Evolutionary conservation across 1,140 invertebrate genomes (phyloP), one percentile per base, ranked within the genome.

Genomic region (Penaeus indicus): DNA sequence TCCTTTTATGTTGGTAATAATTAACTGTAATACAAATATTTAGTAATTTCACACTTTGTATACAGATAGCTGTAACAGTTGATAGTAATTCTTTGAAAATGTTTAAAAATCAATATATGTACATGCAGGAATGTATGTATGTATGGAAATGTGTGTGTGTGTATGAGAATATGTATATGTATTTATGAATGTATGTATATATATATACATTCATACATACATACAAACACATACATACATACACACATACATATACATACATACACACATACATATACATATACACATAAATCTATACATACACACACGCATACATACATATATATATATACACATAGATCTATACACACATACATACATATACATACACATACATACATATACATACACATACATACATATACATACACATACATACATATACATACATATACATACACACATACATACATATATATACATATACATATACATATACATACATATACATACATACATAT

Each of bases 221-320:
- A 80, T 79, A 61, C 72, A 80, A 8, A 80, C 75, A 75, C 25
- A 61, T 25, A 75, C 25, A 32, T 25, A 75, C 1, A 85, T 25
- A 54, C 13, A 78, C 32, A 60, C 4, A 62, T 1, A n/a, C 62
- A 60, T n/a, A 62, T 54, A 60, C 60, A 81, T 54, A 62, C 54
- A 75, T 47, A 32, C n/a, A 75, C n/a, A 85, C n/a, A 72, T 79
- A 27, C 54, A 72, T 47, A 83, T 10, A 72, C n/a, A 69, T 47
- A 75, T 60, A 85, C 22, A 72, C 54, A 75, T 54, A 85, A 1
- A 77, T 79, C 80, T 3, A 75, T 72, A 84, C n/a, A 84, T 79
- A 77, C n/a, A 84, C 47, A 84, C 0, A 84, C 54, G 77, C 5
- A 85, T 79, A 85, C 22, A 84, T 80, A 75, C 21, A 84, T 80